Base-by-base conservation (phyloP, 92 coral and sea anemone species). In the Parazoanthus darwini region DNA sequence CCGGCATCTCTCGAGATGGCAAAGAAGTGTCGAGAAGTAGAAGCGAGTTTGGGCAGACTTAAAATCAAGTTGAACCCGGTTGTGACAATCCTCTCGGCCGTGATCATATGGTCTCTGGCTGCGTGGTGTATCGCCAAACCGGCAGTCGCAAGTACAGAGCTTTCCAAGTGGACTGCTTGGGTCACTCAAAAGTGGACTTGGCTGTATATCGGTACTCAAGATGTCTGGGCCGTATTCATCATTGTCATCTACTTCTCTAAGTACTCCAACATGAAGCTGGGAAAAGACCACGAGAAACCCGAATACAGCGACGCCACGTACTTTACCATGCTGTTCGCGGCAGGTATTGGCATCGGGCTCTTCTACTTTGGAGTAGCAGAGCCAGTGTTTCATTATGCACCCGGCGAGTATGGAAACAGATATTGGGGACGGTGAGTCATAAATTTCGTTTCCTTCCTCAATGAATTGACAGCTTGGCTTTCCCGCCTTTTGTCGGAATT, bases 351-450 rank as follows among this genome's bases (percentile, higher is more conserved):
- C 7, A 85, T 89, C 35, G 91, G 91, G 35, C 79, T 89, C 23
- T 89, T 89, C 85, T 89, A 89, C 87, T 89, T 85, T 22, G 91
- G 91, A 35, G 91, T 89, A 13, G 89, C 91, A 22, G 91, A 89
- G 20, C 91, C 91, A 2, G 43, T 89, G 7, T 84, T 10, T 46
- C 91, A 89, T 50, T 89, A 89, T 72, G 86, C 51, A 35, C 91
- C 91, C 4, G 73, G 82, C 3, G 23, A 58, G 7, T 89, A 85
- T 35, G 91, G 91, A 16, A 89, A 89, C 85, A 86, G 91, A 63
- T 89, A 66, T 50, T 89, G 91, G 91, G 86, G 86, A 58, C 85
- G 91, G 91, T 89, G 65, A 39, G 91, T 65, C 8, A 11, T 10
- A 6, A 37, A 74, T 77, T 79, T 56, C 36, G 16, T 59, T 50